phyloP scores from a whole-genome alignment of 2,888 invertebrate genomes.

The Merodon equestris region DNA sequence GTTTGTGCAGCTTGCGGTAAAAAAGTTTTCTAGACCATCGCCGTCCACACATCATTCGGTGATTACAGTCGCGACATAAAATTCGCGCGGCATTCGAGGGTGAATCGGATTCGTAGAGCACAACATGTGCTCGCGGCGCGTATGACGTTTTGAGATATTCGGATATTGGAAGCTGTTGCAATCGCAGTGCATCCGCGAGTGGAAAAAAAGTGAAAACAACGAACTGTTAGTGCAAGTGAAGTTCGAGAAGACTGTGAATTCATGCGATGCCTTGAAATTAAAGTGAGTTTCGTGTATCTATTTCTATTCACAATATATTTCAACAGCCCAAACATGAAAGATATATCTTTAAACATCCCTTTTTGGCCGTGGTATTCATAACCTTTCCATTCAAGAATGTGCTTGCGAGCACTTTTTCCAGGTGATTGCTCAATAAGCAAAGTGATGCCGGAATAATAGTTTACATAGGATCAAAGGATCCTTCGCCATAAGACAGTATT shows the following conservation, averaged over 20 bases:
- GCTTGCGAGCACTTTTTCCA: too few relatives aligned
- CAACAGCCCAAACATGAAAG: too few relatives aligned
- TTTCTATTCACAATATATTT: too few relatives aligned
- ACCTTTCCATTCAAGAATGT: too few relatives aligned
- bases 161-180: not conserved
- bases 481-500: too few relatives aligned
- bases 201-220: not conserved
- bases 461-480: too few relatives aligned
- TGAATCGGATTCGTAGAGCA: not conserved
- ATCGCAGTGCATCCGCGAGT: not conserved
- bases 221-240: conserved; percentile 14
- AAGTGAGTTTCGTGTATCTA: too few relatives aligned
- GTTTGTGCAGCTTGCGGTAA: conserved; percentile 34
- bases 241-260: not conserved
- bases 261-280: too few relatives aligned
- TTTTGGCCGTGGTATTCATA: too few relatives aligned
- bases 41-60: not conserved
- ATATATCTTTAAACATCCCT: conserved; percentile 18
- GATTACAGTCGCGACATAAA: conserved; percentile 20
- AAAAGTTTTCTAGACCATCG: conserved; percentile 26
- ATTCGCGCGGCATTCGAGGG: conserved; percentile 1
- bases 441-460: too few relatives aligned
- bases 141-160: not conserved
- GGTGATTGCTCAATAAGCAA: too few relatives aligned
- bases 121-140: not conserved